These are phyloP conservation scores for Clunio marinus DNA, from an alignment of 2,888 invertebrate species.

Conservation along the genomic window DNA sequence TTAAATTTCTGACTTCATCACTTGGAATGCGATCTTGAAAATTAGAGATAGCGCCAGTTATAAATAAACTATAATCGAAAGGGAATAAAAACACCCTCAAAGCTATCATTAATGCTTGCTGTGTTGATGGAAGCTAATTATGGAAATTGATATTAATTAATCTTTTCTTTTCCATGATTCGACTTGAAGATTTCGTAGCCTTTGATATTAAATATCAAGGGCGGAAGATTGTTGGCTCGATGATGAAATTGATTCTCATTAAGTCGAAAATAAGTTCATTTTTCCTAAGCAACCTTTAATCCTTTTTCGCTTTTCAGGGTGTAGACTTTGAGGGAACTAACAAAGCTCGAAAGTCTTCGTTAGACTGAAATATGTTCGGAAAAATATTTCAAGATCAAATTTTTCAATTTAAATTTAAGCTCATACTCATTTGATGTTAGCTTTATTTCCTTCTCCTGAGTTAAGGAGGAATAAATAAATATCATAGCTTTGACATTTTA, in stretches of 20 bases:
- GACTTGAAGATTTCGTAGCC: not conserved
- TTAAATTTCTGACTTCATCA: not conserved
- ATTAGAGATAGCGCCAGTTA: no score
- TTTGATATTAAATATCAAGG: not conserved
- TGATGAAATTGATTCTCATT: not conserved
- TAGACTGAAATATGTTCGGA: no score
- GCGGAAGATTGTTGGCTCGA: not conserved
- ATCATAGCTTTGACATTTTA: slow-evolving; percentile 1
- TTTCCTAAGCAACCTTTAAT: no score
- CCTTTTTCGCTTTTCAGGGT: no score
- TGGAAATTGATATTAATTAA: slow-evolving; percentile 38
- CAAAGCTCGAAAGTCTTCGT: no score
- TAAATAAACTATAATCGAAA: not conserved
- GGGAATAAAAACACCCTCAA: not conserved
- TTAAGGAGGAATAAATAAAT: no score
- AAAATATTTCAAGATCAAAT: no score
- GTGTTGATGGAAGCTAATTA: slow-evolving; percentile 26
- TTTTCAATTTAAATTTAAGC: no score
- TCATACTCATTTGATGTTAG: not conserved
- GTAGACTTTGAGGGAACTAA: no score
- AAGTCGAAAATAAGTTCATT: not conserved
- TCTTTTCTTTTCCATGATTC: slow-evolving; percentile 12
- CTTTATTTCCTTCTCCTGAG: no score
- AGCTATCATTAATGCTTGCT: not conserved
- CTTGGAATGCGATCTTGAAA: not conserved